Percentiles rank a stretch among this genome's conserved stretches.
Evolutionary conservation across 1,140 invertebrate species (phyloP).

Genomic region (Leptopilina boulardi): DNA sequence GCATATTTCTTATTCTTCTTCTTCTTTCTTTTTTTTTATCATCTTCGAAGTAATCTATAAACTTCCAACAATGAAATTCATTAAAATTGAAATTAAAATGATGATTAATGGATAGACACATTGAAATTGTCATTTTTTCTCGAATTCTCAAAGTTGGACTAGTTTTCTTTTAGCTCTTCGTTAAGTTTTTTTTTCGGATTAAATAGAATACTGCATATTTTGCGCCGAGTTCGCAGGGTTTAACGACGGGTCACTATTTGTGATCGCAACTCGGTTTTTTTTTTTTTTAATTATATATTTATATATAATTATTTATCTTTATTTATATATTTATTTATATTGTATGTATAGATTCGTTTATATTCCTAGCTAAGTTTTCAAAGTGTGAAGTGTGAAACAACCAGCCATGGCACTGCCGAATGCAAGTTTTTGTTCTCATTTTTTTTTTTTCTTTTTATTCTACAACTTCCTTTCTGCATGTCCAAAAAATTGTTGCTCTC

Average conservation of each 20-base stretch:
- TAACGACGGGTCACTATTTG: slow-evolving; percentile 25
- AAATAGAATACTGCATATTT: slow-evolving; percentile 28
- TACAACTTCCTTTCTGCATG: slow-evolving; percentile 28
- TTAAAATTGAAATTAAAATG: background rate
- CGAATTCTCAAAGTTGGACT: background rate
- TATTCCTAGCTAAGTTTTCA: slow-evolving; percentile 62
- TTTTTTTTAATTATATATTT: slow-evolving; percentile 47
- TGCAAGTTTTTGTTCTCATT: background rate
- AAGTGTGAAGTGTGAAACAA: slow-evolving; percentile 61
- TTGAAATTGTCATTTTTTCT: background rate
- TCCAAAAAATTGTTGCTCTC: slow-evolving; percentile 31
- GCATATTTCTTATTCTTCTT: background rate
- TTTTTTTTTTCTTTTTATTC: too few relatives aligned
- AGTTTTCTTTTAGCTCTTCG: slow-evolving; percentile 5
- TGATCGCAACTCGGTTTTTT: slow-evolving; percentile 28
- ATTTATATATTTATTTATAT: slow-evolving; percentile 52
- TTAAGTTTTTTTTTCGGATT: slow-evolving; percentile 5
- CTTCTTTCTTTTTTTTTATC: background rate
- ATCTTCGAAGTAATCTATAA: background rate
- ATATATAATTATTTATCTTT: slow-evolving; percentile 47
- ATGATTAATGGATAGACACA: too few relatives aligned
- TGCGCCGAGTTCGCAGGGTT: slow-evolving; percentile 21
- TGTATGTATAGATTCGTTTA: slow-evolving; percentile 54
- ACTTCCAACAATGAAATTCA: background rate
- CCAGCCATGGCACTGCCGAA: slow-evolving; percentile 54